Percentiles rank a stretch among this genome's conserved stretches.
Evolutionary conservation across 2,113 vertebrate genomes (phyloP).

Genomic region (Anolis sagrei): DNA sequence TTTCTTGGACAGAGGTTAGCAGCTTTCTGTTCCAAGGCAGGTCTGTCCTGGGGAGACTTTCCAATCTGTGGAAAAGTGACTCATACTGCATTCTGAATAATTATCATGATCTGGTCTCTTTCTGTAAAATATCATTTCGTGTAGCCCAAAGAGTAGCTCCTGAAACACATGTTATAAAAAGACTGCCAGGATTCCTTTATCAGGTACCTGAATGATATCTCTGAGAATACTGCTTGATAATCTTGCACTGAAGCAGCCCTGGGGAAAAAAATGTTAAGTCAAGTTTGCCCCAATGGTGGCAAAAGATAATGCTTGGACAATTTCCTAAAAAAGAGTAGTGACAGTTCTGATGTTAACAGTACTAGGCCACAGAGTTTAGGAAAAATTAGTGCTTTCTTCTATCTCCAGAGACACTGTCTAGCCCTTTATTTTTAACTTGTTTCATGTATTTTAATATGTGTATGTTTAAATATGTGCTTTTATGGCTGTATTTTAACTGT

Average conservation of each 20-base stretch:
- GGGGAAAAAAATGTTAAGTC: background rate
- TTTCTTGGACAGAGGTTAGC: background rate
- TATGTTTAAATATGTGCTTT: no score
- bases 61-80: conserved; percentile 10
- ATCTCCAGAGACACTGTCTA: background rate
- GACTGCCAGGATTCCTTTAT: conserved; percentile 1
- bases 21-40: conserved; percentile 34
- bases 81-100: background rate
- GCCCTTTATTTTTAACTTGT: no score
- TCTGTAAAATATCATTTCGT: background rate
- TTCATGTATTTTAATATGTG: no score
- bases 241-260: background rate
- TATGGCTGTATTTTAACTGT: no score
- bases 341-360: background rate
- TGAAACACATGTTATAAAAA: background rate
- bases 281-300: background rate
- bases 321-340: no score
- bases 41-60: background rate
- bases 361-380: background rate
- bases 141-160: background rate
- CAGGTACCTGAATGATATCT: background rate
- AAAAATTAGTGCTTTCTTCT: background rate
- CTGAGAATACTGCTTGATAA: background rate
- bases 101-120: background rate
- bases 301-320: no score